phyloP scores from a whole-genome alignment of 2,888 invertebrate species.

The Bombyx huttoni region DNA sequence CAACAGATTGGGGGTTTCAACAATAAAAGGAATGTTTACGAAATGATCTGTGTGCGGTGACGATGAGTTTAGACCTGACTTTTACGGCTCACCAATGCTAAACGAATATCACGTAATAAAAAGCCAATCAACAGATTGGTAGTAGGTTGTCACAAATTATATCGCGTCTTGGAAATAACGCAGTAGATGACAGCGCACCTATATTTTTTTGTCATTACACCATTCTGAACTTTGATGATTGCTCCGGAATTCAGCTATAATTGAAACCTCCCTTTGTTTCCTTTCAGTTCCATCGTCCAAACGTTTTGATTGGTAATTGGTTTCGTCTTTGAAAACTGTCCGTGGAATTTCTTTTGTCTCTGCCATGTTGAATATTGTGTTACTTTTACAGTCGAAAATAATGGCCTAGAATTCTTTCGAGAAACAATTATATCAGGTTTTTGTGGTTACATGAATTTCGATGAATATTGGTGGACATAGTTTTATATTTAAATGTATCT shows the following conservation, averaged over 20 bases:
- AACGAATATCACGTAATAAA: no score
- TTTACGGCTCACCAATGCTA: no score
- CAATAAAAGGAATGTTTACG: no score
- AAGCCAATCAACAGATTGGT: no score
- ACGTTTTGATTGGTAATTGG: conserved; percentile 17
- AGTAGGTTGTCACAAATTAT: no score
- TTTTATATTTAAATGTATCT: no score
- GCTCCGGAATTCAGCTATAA: conserved; percentile 4
- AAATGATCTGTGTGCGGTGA: no score
- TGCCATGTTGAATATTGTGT: background rate
- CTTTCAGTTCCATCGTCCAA: conserved; percentile 9
- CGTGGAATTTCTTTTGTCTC: background rate
- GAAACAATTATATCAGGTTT: background rate
- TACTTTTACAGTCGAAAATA: background rate
- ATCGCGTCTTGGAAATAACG: no score
- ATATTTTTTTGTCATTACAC: background rate
- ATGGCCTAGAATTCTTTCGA: background rate
- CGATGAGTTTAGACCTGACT: no score
- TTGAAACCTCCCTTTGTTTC: conserved; percentile 23
- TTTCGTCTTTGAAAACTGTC: conserved; percentile 1
- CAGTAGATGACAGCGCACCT: background rate
- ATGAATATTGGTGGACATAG: background rate
- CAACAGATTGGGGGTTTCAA: no score
- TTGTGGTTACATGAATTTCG: background rate
- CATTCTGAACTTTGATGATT: conserved; percentile 5